Conservation (phyloP, 2,797 vertebrate genomes). For the Botia almorhae region DNA sequence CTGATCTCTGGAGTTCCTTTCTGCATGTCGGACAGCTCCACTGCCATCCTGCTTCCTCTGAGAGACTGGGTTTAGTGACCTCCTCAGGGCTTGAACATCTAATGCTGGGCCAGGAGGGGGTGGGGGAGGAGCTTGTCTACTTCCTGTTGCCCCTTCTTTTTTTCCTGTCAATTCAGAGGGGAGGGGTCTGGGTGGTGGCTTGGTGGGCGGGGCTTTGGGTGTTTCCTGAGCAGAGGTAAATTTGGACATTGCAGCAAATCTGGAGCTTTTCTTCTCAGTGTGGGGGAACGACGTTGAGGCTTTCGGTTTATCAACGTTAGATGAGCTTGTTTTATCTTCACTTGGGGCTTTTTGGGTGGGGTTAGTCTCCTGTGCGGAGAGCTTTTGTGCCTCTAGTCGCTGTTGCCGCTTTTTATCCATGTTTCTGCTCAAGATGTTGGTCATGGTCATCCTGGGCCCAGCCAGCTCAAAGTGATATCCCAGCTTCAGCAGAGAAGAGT, state of each 20-base stretch:
- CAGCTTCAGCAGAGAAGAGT: constrained; percentile 83
- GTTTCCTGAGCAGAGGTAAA: constrained; percentile 63
- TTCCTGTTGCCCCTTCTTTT: constrained; percentile 58
- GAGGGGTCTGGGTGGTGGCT: constrained; percentile 58
- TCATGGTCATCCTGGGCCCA: constrained; percentile 86
- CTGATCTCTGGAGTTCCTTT: constrained; percentile 84
- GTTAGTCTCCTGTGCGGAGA: constrained; percentile 66
- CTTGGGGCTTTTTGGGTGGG: neutral
- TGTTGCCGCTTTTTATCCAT: constrained; percentile 87
- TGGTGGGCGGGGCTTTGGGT: constrained; percentile 63
- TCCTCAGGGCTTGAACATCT: constrained; percentile 77
- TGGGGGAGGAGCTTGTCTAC: constrained; percentile 74
- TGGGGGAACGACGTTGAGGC: constrained; percentile 8
- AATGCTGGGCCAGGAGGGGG: constrained; percentile 73
- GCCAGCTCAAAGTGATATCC: constrained; percentile 89
- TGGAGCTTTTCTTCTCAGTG: constrained; percentile 70
- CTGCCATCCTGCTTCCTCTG: constrained; percentile 81
- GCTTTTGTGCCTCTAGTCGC: constrained; percentile 81
- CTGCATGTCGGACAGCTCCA: constrained; percentile 66
- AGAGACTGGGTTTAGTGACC: constrained; percentile 79
- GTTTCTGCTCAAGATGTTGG: constrained; percentile 86
- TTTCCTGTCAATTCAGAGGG: constrained; percentile 73
- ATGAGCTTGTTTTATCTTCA: constrained; percentile 32
- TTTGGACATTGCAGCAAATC: constrained; percentile 75
- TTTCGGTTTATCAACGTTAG: constrained; percentile 4